Evolutionary conservation across 2,113 vertebrate genomes (phyloP), one percentile per base, ranked within the genome.

Genomic region (Leucopsar rothschildi): DNA sequence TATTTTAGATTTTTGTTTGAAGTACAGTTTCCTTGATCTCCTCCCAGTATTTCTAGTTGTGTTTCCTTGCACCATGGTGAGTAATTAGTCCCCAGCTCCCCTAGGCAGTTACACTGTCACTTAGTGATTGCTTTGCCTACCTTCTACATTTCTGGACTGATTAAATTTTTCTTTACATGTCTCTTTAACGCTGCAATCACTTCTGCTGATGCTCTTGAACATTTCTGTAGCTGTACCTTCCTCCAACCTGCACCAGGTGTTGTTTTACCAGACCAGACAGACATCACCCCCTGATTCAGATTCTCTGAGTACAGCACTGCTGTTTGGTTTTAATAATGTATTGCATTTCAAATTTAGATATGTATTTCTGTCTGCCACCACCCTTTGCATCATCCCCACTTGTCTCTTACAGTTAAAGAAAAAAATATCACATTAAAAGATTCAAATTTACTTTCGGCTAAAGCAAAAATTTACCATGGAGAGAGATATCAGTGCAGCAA

Each of bases 31-130:
- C 66, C 59, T 90, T 77, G 27, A 45, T 79, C 56, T 93, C 78
- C 70, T 33, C 68, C 21, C 68, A 77, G n/a, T 64, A 68, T 71
- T 92, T 88, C 72, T 60, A 31, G 66, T 66, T 90, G 47, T 93
- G 49, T 93, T 90, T 90, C 71, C 44, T 83, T 83, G 82, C 72
- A 88, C 82, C 55, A 59, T 25, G 55, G 81, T 75, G 68, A 92
- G 61, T 84, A 93, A 92, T 91, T 70, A 88, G 64, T 86, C 80
- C 91, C 83, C 81, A 86, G 5, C 49, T 91, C 85, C 88, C 87
- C 35, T 0, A 4, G 76, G 90, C 94, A 90, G 68, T 80, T 92
- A 66, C 33, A 31, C 23, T 82, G 76, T 92, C 94, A 93, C 76
- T 84, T 33, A 53, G 82, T 33, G 76, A 81, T 70, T 66, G 55